phyloP scores from a whole-genome alignment of 2,797 vertebrate species.

The Neoniphon sammara region DNA sequence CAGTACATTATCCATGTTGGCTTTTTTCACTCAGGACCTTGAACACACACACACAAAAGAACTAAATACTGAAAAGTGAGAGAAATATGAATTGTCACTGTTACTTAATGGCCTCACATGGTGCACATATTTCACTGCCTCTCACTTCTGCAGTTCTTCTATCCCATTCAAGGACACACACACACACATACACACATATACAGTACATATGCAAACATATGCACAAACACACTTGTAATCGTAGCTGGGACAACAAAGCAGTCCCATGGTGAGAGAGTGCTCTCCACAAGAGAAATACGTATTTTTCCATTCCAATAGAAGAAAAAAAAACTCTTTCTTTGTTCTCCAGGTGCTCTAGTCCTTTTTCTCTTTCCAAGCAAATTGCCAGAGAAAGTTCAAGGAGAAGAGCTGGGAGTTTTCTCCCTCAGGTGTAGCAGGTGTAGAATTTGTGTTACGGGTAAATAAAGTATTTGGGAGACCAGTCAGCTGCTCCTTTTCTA shows the following conservation, averaged over 20 bases:
- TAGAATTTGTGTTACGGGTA: slow-evolving; percentile 9
- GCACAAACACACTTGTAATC: slow-evolving; percentile 13
- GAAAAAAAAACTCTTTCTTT: neutral
- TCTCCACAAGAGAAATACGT: slow-evolving; percentile 9
- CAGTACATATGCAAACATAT: too few relatives aligned
- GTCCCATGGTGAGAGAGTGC: neutral
- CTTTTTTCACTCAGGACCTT: neutral
- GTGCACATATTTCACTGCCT: neutral
- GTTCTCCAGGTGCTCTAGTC: neutral
- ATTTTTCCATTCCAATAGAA: neutral
- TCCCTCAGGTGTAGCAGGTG: slow-evolving; percentile 71
- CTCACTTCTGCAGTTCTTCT: neutral
- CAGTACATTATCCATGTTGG: neutral
- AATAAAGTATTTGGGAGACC: neutral
- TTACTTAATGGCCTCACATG: neutral
- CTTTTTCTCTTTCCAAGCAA: neutral
- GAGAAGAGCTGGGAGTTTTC: slow-evolving; percentile 87
- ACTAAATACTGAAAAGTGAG: neutral
- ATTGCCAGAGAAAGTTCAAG: slow-evolving; percentile 58
- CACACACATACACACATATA: slow-evolving; percentile 2
- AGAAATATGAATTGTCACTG: neutral
- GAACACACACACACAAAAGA: neutral
- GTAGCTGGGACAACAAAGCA: slow-evolving; percentile 5
- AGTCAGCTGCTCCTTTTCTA: neutral
- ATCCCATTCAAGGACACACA: slow-evolving; percentile 6